Conservation (phyloP, 2,797 vertebrate species). For the Alectoris magna region DNA sequence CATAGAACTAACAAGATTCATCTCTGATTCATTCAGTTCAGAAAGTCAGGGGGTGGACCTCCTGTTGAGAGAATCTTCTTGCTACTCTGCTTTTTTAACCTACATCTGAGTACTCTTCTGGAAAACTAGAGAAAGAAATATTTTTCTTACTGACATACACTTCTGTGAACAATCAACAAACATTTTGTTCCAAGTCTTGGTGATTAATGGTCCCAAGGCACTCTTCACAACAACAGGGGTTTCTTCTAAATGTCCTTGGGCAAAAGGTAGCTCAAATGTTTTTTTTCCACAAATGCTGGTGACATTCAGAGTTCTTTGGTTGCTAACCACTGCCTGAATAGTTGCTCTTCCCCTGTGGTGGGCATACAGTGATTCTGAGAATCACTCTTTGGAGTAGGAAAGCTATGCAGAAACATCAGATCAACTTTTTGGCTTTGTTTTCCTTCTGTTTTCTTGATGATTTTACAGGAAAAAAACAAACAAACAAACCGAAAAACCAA, state of each 20-base stretch:
- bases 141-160: neutral
- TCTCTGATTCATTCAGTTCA: neutral
- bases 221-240: neutral
- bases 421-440: neutral
- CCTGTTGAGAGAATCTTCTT: neutral
- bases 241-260: slow-evolving; percentile 10
- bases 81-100: neutral
- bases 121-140: neutral
- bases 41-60: neutral
- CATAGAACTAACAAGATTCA: neutral
- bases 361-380: neutral
- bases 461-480: neutral
- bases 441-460: neutral
- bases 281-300: neutral
- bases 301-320: neutral
- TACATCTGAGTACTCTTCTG: neutral
- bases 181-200: neutral
- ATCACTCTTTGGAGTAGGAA: neutral
- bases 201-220: neutral
- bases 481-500: neutral
- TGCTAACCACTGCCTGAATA: neutral
- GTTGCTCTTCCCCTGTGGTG: neutral
- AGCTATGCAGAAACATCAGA: neutral
- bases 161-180: neutral
- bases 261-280: neutral